phyloP scores from a whole-genome alignment of 1,140 invertebrate species.

The Acromyrmex echinatior region DNA sequence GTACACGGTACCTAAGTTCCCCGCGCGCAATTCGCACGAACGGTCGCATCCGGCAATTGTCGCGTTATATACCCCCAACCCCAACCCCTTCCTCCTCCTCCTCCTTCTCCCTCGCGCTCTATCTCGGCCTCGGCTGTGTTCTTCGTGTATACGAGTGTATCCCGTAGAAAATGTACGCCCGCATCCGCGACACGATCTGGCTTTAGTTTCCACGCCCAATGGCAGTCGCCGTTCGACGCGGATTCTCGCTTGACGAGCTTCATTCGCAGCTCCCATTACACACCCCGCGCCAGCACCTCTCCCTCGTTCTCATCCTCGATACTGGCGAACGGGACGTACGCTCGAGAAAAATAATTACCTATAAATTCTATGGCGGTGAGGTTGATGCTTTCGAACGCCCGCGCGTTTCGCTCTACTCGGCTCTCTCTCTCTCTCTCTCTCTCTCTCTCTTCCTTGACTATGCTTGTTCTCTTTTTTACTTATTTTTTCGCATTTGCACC shows the following conservation, averaged over 20 bases:
- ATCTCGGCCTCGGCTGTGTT: conserved; percentile 63
- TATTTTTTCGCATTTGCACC: conserved; percentile 32
- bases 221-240: conserved; percentile 63
- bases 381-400: conserved; percentile 59
- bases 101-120: conserved; percentile 57
- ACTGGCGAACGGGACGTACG: conserved; percentile 55
- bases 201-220: conserved; percentile 77
- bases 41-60: conserved; percentile 84
- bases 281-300: background rate
- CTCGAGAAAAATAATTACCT: conserved; percentile 84
- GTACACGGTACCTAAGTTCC: conserved; percentile 79
- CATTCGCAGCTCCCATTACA: conserved; percentile 57
- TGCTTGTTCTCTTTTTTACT: conserved; percentile 15
- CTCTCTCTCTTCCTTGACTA: background rate
- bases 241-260: conserved; percentile 71
- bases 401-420: background rate
- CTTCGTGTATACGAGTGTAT: conserved; percentile 69
- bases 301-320: conserved; percentile 61
- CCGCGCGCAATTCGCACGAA: conserved; percentile 79
- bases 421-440: too few relatives aligned
- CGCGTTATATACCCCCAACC: conserved; percentile 75
- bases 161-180: conserved; percentile 75
- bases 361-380: conserved; percentile 81
- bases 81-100: conserved; percentile 30
- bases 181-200: conserved; percentile 76